Conservation (phyloP, 1,140 invertebrate species). For the Bombyx mori region DNA sequence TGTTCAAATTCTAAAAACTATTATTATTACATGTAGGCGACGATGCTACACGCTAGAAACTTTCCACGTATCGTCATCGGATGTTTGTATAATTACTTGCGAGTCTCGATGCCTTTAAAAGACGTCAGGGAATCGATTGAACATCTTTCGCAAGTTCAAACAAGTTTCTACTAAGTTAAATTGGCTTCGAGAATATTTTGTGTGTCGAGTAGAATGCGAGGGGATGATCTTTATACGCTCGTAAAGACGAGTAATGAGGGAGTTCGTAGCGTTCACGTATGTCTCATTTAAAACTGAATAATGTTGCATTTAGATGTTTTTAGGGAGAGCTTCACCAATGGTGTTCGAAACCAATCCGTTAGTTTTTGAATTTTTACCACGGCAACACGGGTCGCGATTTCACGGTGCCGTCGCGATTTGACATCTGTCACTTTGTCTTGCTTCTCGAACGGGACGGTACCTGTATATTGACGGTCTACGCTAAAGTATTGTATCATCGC, state of each 20-base stretch:
- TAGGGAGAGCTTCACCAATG: too few relatives aligned
- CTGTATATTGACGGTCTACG: too few relatives aligned
- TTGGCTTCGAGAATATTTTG: slow-evolving; percentile 25
- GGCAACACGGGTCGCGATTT: too few relatives aligned
- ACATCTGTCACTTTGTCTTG: too few relatives aligned
- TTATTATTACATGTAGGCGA: not conserved
- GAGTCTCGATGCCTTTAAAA: slow-evolving; percentile 15
- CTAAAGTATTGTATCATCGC: too few relatives aligned
- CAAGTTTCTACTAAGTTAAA: slow-evolving; percentile 26
- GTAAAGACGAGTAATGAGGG: slow-evolving; percentile 5
- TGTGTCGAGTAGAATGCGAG: slow-evolving; percentile 11
- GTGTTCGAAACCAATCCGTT: too few relatives aligned
- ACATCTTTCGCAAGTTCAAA: slow-evolving; percentile 21
- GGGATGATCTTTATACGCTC: slow-evolving; percentile 12
- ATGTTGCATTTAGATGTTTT: too few relatives aligned
- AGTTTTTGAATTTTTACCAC: too few relatives aligned
- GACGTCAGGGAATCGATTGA: slow-evolving; percentile 17
- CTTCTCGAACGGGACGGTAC: too few relatives aligned
- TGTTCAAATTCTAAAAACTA: not conserved
- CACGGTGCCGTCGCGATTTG: too few relatives aligned
- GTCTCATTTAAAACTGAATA: too few relatives aligned
- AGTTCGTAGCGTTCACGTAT: not conserved
- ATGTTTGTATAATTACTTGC: slow-evolving; percentile 21
- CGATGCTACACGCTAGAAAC: not conserved
- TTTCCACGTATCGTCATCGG: not conserved